phyloP scores from a whole-genome alignment of 2,888 invertebrate species.

The Antheraea assamensis region DNA sequence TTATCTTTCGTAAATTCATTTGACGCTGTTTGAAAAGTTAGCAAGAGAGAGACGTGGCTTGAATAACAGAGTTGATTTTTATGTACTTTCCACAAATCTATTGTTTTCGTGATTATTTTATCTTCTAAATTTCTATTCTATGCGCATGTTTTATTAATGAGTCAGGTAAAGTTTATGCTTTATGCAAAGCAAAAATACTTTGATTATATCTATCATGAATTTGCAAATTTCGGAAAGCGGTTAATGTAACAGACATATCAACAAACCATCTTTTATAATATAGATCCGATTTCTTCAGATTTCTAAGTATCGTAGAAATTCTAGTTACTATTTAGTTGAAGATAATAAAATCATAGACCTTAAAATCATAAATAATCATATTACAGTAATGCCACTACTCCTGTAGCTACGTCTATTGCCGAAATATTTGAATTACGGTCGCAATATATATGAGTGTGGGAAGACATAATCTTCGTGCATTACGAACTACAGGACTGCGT shows the following conservation, averaged over 20 bases:
- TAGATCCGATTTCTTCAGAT: background rate
- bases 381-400: too few relatives aligned
- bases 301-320: background rate
- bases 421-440: too few relatives aligned
- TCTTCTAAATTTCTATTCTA: background rate
- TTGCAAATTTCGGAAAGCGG: too few relatives aligned
- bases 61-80: slow-evolving; percentile 7
- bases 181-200: background rate
- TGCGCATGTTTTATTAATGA: background rate
- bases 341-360: background rate
- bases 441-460: too few relatives aligned
- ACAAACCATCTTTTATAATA: background rate
- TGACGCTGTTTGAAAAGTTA: slow-evolving; percentile 7
- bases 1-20: slow-evolving; percentile 14
- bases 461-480: too few relatives aligned
- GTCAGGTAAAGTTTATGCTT: background rate
- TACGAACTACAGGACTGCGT: too few relatives aligned
- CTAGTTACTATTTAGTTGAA: background rate
- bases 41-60: background rate
- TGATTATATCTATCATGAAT: too few relatives aligned
- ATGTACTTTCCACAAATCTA: background rate
- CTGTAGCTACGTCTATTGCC: too few relatives aligned
- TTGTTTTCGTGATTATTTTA: background rate
- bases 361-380: background rate
- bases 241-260: too few relatives aligned